phyloP scores from a whole-genome alignment of 2,888 invertebrate species.

The Euphydryas editha region DNA sequence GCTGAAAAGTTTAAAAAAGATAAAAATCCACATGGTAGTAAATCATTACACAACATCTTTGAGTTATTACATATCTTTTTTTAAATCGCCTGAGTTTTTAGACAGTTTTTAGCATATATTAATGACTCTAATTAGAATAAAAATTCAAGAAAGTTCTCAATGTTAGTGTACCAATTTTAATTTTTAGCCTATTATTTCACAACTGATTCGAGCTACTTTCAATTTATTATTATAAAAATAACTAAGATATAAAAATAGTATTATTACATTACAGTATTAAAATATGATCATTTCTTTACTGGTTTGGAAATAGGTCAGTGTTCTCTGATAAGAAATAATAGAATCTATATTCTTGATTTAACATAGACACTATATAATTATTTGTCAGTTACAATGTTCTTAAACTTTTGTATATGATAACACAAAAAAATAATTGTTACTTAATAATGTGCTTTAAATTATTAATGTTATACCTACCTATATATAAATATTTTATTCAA shows the following conservation, averaged over 20 bases:
- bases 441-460: too few relatives aligned
- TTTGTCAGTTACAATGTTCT: neutral
- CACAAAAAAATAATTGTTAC: neutral
- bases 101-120: neutral
- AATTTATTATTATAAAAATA: constrained; percentile 15
- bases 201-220: constrained; percentile 1
- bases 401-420: neutral
- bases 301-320: constrained; percentile 13
- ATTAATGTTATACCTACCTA: too few relatives aligned
- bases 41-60: constrained; percentile 43
- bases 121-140: neutral
- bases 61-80: constrained; percentile 32
- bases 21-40: constrained; percentile 7
- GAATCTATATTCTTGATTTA: neutral
- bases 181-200: neutral
- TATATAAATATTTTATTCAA: too few relatives aligned
- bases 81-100: neutral
- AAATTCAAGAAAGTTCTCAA: neutral
- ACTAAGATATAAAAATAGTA: too few relatives aligned
- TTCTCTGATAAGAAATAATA: constrained; percentile 14
- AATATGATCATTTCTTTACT: neutral
- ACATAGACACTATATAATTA: neutral
- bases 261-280: too few relatives aligned
- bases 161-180: neutral
- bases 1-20: too few relatives aligned